Evolutionary conservation across 1,140 invertebrate genomes (phyloP), one percentile per base, ranked within the genome.

Genomic region (Papilio xuthus): DNA sequence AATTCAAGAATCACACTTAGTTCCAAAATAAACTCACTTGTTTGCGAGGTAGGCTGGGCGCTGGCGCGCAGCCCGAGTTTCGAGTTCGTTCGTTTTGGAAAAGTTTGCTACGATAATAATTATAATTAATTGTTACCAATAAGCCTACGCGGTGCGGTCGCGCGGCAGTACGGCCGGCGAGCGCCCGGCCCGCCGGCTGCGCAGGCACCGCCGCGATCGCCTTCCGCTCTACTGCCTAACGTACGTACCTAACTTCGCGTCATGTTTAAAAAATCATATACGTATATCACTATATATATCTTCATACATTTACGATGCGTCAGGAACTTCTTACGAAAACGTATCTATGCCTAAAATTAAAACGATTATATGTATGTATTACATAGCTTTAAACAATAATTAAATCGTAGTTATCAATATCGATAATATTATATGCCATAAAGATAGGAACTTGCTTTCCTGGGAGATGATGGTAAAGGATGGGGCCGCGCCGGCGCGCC

Each of bases 1-100:
- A 94, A 94, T 94, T 92, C 89, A 95, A 95, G 95, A 95, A 95
- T 95, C 95, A 95, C 95, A 95, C 95, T 95, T 95, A 95, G 94
- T 95, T 94, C 95, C 95, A 95, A 95, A 95, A 95, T 95, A 95
- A 95, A 95, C 95, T 95, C 95, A 95, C 95, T 95, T 95, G 94
- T 95, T 93, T 95, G 95, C 95, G 95, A 95, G 95, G 95, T 94
- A 95, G 95, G 95, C 95, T 94, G 94, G 92, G 94, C 95, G 92
- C 92, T 92, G 92, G 93, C 93, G 94, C 95, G 92, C 94, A 93
- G 95, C 94, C 95, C 95, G 95, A 95, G 93, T 95, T 95, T 95
- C 95, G 95, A 95, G 95, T 95, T 94, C 90, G 94, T 94, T 94
- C 95, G 95, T 95, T 95, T 95, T 95, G 95, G 95, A 95, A 95